phyloP scores from a whole-genome alignment of 2,888 invertebrate genomes.

The Unio pictorum region DNA sequence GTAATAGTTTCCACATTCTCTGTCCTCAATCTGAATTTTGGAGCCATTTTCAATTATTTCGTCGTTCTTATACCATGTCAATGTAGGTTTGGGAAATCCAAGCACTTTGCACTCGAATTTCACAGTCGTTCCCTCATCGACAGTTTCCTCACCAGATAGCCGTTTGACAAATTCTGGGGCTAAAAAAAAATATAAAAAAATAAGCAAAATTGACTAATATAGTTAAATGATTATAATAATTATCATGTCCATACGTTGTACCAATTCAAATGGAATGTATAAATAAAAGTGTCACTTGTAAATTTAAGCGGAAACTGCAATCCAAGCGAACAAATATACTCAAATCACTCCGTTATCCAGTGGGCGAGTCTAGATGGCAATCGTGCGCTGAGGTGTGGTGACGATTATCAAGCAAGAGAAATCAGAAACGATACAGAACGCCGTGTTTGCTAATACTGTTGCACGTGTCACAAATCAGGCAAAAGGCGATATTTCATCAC shows the following conservation, averaged over 20 bases:
- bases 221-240: background rate
- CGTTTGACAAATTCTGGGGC: conserved; percentile 57
- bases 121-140: conserved; percentile 50
- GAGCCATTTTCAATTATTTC: conserved; percentile 41
- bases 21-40: conserved; percentile 38
- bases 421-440: too few relatives aligned
- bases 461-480: too few relatives aligned
- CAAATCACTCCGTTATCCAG: too few relatives aligned
- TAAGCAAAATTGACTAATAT: background rate
- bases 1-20: conserved; percentile 43
- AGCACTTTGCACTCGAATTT: conserved; percentile 51
- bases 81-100: conserved; percentile 53
- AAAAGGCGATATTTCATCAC: too few relatives aligned
- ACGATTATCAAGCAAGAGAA: too few relatives aligned
- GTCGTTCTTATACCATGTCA: conserved; percentile 56
- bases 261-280: too few relatives aligned
- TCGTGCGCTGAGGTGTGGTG: too few relatives aligned
- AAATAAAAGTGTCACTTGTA: too few relatives aligned
- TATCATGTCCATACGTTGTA: background rate
- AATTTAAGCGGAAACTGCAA: too few relatives aligned
- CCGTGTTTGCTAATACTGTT: too few relatives aligned
- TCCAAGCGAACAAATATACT: too few relatives aligned
- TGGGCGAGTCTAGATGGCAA: too few relatives aligned
- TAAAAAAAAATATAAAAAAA: conserved; percentile 24
- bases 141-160: conserved; percentile 51